Base-by-base conservation (phyloP, 2,113 vertebrate genomes). In the Leuciscus idus region DNA sequence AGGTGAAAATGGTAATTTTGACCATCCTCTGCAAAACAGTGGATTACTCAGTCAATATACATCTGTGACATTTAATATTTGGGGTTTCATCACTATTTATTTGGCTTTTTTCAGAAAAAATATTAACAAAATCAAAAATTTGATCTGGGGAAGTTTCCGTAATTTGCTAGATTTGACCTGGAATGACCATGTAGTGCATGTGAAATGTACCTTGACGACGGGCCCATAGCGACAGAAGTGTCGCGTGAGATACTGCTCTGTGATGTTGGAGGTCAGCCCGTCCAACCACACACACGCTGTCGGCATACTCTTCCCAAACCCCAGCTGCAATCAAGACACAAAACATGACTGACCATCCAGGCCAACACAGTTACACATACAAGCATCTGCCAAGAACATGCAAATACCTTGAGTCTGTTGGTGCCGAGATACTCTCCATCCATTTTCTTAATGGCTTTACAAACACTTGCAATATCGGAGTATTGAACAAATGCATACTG, bases 381-480 rank as follows among this genome's bases (percentile, higher is more conserved):
- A 43, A 3, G 12, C 0, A 50, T 50, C 21, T 70, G 33, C 17
- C 28, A 19, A 8, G 64, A 68, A 68, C 28, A 12, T 2, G 19
- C 5, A 55, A 57, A 48, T 84, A 99, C 98, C 97, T 99, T 99
- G 81, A 99, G 96, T 84, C 98, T 95, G 91, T 99, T 99, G 90
- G 97, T 97, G 61, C 98, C 98, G 50, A 99, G 94, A 90, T 99
- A 99, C 83, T 99, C 98, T 83, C 98, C 98, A 87, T 99, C 98
- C 98, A 99, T 99, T 93, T 99, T 99, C 93, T 99, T 99, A 90
- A 99, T 99, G 55, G 98, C 98, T 93, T 99, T 99, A 92, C 98
- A 99, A 72, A 99, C 98, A 0, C 98, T 99, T 39, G 97, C 97
- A 81, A 99, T 99, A 89, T 99, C 97, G 80, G 97, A 98, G 91